Evolutionary conservation across 2,797 vertebrate genomes (phyloP).

Genomic region (Lacerta bilineata): DNA sequence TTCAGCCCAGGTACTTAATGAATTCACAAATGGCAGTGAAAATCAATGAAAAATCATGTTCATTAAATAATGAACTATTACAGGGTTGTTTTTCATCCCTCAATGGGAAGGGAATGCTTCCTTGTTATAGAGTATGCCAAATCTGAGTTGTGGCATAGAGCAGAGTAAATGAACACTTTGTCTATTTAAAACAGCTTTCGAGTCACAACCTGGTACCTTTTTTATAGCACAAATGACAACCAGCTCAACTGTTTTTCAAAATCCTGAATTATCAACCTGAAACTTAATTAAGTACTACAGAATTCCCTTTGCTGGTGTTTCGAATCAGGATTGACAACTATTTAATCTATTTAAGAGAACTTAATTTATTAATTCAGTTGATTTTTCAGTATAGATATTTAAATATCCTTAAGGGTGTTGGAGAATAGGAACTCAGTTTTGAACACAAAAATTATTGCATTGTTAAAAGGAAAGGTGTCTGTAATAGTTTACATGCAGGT

Average conservation of each 20-base stretch:
- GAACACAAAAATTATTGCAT: not conserved
- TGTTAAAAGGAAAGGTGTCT: not conserved
- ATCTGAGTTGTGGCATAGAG: not conserved
- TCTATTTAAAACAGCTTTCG: not conserved
- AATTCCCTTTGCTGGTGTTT: not conserved
- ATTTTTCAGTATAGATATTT: not conserved
- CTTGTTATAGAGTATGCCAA: not conserved
- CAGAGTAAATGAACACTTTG: not conserved
- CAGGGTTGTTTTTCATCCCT: not conserved
- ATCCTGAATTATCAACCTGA: not conserved
- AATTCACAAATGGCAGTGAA: slow-evolving; percentile 15
- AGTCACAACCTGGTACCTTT: not conserved
- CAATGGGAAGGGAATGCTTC: not conserved
- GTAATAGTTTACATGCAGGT: not conserved
- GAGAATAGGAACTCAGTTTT: not conserved
- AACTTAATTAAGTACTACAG: not conserved
- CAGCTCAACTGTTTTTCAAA: not conserved
- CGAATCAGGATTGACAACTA: not conserved
- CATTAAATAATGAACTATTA: not conserved
- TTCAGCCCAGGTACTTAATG: slow-evolving; percentile 83
- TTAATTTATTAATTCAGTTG: not conserved
- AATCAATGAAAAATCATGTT: slow-evolving; percentile 16
- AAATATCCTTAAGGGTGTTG: not conserved
- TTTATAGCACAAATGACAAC: not conserved
- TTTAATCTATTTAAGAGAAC: not conserved